Conservation (phyloP, 2,113 vertebrate species). For the Uropsilus gracilis region DNA sequence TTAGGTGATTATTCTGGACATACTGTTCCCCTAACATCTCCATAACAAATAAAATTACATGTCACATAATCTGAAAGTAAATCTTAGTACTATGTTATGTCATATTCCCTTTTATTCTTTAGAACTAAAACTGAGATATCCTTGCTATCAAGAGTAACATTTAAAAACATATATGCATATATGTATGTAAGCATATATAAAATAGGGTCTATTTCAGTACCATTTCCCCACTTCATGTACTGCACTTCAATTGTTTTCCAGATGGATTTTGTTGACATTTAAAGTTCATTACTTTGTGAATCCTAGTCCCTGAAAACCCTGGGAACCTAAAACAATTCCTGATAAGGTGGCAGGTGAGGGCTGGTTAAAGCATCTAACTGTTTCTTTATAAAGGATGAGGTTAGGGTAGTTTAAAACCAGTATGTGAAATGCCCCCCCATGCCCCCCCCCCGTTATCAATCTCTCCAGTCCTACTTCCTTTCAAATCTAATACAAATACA, state of each 20-base stretch:
- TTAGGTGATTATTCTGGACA: no score
- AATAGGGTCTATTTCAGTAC: neutral
- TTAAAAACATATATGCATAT: neutral
- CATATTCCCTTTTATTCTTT: neutral
- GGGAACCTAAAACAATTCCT: neutral
- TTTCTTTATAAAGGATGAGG: neutral
- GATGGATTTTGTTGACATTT: neutral
- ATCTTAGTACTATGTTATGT: neutral
- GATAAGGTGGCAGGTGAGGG: neutral
- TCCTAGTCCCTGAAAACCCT: neutral
- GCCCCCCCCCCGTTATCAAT: neutral
- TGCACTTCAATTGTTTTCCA: neutral
- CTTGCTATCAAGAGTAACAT: neutral
- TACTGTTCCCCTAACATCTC: no score
- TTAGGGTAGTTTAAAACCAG: neutral
- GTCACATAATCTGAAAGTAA: neutral
- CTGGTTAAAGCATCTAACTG: neutral
- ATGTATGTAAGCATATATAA: neutral
- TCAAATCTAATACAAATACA: neutral
- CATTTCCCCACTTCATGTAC: neutral
- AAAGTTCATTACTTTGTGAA: neutral
- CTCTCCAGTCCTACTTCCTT: neutral
- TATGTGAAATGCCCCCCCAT: neutral
- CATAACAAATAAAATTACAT: neutral
- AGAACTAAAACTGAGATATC: neutral